Conservation (phyloP, 2,888 invertebrate genomes). For the Phymatocera aterrima region DNA sequence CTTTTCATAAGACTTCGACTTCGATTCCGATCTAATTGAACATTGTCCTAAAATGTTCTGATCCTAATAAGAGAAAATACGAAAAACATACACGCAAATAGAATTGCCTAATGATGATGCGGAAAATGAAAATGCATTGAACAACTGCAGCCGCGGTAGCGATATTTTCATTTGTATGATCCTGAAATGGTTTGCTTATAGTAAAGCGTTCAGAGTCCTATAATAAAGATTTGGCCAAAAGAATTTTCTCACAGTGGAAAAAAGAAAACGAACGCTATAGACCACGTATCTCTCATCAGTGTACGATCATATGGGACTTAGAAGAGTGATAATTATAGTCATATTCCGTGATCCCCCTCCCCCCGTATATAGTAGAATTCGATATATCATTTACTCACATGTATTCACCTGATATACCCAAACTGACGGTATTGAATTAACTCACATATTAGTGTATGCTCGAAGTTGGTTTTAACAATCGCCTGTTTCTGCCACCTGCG, state of each 20-base stretch:
- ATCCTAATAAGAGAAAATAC: no score
- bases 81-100: no score
- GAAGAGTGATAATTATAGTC: neutral
- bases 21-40: no score
- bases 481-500: neutral
- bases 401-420: neutral
- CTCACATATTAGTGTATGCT: neutral
- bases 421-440: no score
- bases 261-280: neutral
- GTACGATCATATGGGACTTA: neutral
- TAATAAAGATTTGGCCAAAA: neutral
- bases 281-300: slow-evolving; percentile 7
- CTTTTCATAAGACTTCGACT: no score
- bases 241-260: neutral
- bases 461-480: slow-evolving; percentile 4
- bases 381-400: neutral
- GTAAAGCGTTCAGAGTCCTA: neutral
- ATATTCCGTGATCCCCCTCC: neutral
- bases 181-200: neutral
- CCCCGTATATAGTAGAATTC: neutral
- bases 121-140: neutral
- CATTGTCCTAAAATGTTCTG: no score
- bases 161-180: neutral
- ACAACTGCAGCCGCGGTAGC: neutral
- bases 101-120: neutral